Conservation (phyloP, 2,113 vertebrate species). For the Hyperoodon ampullatus region DNA sequence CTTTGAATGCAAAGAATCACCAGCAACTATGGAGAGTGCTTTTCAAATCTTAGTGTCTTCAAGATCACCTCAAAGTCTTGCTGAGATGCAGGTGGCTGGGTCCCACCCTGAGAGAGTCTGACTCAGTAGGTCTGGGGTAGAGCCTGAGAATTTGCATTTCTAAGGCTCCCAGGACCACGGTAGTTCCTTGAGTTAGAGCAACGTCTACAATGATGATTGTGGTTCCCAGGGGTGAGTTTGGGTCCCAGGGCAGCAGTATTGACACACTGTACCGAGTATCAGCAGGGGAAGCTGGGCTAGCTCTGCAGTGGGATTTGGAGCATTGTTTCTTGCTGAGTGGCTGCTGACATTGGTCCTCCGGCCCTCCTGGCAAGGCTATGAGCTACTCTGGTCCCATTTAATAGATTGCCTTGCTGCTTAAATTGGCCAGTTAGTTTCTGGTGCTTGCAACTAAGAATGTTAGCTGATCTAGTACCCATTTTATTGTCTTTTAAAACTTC, state of each 20-base stretch:
- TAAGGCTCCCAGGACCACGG: not conserved
- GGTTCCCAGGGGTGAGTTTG: not conserved
- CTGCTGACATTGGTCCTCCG: not conserved
- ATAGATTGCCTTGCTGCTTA: not conserved
- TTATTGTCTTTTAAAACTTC: not conserved
- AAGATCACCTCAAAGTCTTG: not conserved
- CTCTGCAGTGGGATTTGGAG: not conserved
- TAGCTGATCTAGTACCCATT: not conserved
- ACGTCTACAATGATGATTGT: not conserved
- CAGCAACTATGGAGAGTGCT: not conserved
- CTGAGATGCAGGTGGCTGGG: not conserved
- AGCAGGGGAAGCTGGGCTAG: not conserved
- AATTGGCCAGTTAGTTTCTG: not conserved
- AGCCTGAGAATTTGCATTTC: not conserved
- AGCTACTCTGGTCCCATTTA: not conserved
- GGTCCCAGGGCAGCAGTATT: not conserved
- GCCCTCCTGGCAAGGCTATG: not conserved
- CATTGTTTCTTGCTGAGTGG: not conserved
- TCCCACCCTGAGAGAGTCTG: not conserved
- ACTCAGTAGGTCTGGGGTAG: not conserved
- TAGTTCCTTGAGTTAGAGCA: not conserved
- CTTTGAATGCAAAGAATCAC: not conserved
- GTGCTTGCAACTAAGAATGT: not conserved
- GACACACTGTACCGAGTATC: rapidly evolving
- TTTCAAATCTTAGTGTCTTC: not conserved